Conservation (phyloP, 2,113 vertebrate species). For the Spheniscus mendiculus region DNA sequence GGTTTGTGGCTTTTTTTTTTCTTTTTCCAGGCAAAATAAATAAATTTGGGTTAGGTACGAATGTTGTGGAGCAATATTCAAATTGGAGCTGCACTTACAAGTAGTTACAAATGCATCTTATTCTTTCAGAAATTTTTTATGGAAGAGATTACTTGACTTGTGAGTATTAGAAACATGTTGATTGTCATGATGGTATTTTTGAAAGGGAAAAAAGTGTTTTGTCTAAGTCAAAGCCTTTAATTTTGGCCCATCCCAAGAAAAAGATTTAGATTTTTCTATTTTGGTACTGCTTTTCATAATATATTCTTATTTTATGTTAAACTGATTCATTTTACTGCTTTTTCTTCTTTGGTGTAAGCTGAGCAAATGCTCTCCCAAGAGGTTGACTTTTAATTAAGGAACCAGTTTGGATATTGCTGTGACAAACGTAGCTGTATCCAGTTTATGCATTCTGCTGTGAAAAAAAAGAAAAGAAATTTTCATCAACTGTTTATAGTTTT, state of each 20-base stretch:
- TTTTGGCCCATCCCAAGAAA: not conserved
- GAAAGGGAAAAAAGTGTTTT: not conserved
- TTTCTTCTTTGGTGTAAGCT: not conserved
- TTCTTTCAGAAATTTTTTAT: not conserved
- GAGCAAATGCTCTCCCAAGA: not conserved
- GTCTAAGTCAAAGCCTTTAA: not conserved
- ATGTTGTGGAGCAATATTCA: not conserved
- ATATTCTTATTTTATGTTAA: constrained; percentile 21
- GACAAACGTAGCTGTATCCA: not conserved
- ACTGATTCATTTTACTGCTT: not conserved
- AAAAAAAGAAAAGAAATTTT: not conserved
- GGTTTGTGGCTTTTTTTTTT: not conserved
- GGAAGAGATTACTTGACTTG: not conserved
- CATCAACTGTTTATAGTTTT: not conserved
- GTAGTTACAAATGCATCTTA: not conserved
- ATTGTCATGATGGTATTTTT: not conserved
- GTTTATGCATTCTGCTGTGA: not conserved
- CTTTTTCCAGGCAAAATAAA: not conserved
- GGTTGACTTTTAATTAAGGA: constrained; percentile 44
- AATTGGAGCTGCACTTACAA: not conserved
- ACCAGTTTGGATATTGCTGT: constrained; percentile 31
- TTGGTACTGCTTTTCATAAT: constrained; percentile 25
- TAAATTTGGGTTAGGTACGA: not conserved
- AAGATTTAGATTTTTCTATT: not conserved
- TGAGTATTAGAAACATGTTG: not conserved